A percentile compares a stretch with the other conserved stretches of the same genome.
Conservation (phyloP, 2,113 vertebrate genomes). For the Psephotus haematonotus region DNA sequence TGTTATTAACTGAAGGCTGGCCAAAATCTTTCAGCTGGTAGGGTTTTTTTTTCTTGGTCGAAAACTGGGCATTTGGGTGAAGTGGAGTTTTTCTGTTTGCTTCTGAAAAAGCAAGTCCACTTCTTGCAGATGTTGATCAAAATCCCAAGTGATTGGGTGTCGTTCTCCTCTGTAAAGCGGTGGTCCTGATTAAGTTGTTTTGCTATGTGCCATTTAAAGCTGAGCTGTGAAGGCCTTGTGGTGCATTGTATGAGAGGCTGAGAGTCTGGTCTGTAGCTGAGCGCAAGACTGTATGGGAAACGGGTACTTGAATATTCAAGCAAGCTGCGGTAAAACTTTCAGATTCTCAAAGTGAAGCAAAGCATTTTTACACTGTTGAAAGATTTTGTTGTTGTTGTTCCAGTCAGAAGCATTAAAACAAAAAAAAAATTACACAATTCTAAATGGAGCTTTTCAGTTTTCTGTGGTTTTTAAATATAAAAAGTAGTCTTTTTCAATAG, state of each 20-base stretch:
- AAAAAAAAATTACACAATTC: background rate
- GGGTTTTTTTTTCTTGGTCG: fast-evolving
- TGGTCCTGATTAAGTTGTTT: background rate
- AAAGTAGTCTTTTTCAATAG: background rate
- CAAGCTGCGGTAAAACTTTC: background rate
- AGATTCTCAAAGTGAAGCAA: background rate
- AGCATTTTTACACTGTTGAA: background rate
- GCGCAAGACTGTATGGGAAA: fast-evolving
- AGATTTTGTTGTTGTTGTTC: background rate
- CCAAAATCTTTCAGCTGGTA: background rate
- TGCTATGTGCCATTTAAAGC: fast-evolving
- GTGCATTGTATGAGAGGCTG: background rate
- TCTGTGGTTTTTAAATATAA: background rate
- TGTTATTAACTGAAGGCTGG: background rate
- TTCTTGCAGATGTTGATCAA: fast-evolving
- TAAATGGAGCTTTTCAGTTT: background rate
- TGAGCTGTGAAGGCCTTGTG: background rate
- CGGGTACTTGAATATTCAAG: background rate
- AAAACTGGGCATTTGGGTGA: background rate
- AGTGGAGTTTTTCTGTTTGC: background rate
- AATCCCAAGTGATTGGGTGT: background rate
- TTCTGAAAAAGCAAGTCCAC: background rate
- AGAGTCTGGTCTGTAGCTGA: background rate
- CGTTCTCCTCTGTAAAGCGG: background rate
- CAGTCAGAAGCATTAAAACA: background rate